Percentiles rank a stretch among this genome's conserved stretches.
phyloP scores from a whole-genome alignment of 2,113 vertebrate species.

The Fukomys damarensis region DNA sequence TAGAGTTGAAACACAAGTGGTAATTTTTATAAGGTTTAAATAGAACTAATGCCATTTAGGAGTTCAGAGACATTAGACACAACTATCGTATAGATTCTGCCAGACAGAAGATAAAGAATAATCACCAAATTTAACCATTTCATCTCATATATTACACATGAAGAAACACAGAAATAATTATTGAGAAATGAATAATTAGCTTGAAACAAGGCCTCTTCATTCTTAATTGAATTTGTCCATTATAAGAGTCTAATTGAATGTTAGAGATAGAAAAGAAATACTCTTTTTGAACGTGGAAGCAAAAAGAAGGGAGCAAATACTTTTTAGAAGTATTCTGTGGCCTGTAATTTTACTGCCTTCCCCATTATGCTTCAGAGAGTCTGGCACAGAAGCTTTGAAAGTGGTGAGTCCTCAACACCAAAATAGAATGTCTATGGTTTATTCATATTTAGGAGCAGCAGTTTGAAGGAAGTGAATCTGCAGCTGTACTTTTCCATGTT shows the following conservation, averaged over 20 bases:
- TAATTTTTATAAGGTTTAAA: neutral
- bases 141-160: neutral
- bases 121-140: neutral
- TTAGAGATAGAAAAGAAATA: slow-evolving; percentile 10
- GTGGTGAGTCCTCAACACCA: slow-evolving; percentile 69
- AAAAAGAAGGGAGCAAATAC: slow-evolving; percentile 7
- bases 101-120: neutral
- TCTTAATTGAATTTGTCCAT: neutral
- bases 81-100: neutral
- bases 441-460: slow-evolving; percentile 78
- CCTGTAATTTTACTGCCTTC: slow-evolving; percentile 69
- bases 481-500: slow-evolving; percentile 79
- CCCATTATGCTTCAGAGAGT: slow-evolving; percentile 71
- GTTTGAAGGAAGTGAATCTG: slow-evolving; percentile 75
- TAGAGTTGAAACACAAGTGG: neutral
- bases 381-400: slow-evolving; percentile 75
- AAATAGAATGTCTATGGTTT: slow-evolving; percentile 79
- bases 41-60: neutral
- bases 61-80: neutral
- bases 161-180: neutral
- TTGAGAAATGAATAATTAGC: slow-evolving; percentile 1
- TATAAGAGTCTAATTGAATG: neutral
- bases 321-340: slow-evolving; percentile 54
- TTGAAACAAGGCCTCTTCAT: neutral
- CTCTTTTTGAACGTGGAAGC: neutral